Evolutionary conservation across 2,797 vertebrate genomes (phyloP), one percentile per base, ranked within the genome.

Genomic region (Ptychobarbus kaznakovi): DNA sequence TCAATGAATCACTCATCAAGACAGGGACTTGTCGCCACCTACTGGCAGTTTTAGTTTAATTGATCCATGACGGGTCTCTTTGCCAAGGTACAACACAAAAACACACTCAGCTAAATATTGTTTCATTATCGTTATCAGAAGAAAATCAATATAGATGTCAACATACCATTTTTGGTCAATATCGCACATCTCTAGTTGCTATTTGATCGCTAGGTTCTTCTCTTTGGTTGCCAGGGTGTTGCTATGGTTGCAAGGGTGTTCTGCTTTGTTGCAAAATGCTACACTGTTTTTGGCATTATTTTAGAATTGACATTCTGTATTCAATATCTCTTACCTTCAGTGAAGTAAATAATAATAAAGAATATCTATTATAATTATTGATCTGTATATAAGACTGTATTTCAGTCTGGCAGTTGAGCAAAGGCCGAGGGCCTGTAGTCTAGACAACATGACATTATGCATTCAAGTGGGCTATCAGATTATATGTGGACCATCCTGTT

Each of bases 381-480:
- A 61, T 75, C 49, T 75, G 46, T 65, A 18, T 53, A 53, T 25
- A 25, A 46, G 22, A 44, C 25, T n/a, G 13, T 74, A 10, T 49
- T 49, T 74, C 40, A 44, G 16, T 83, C 44, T 51, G 42, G 42
- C 44, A 32, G 44, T 25, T 51, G 32, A 66, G 44, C 18, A 83
- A 76, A 53, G 2, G 28, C 13, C 0, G 1, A 74, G 7, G 18
- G 7, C 18, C 25, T 8, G 40, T 16, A 32, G 90, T 92, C 89
- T 91, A 88, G 88, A 90, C 87, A 80, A 53, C 28, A 58, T 82
- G 86, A 87, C 69, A 88, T 86, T 87, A 86, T 72, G 28, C n/a
- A 73, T 51, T 78, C 74, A 73, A 76, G 61, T 63, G n/a, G 28
- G 44, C 76, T 72, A 77, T 85, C 69, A 58, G 69, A 69, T 53